These are phyloP conservation scores for Chrysoperla carnea DNA, from an alignment of 1,140 invertebrate species.

Conservation along the genomic window DNA sequence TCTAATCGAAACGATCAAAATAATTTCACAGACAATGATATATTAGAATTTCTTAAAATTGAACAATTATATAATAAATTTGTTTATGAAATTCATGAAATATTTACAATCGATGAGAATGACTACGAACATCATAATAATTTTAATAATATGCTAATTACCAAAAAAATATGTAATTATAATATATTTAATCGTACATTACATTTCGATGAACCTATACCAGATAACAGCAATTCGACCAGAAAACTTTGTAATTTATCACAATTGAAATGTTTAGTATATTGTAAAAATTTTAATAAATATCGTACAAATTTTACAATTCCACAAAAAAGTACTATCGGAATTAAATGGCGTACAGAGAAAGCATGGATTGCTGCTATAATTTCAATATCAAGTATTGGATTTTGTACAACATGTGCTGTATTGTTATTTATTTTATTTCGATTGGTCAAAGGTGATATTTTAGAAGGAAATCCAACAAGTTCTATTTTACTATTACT, in stretches of 20 bases:
- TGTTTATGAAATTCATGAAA: background rate
- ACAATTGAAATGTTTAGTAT: background rate
- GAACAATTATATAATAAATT: background rate
- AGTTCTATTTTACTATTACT: conserved; percentile 18
- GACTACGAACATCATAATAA: background rate
- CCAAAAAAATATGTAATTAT: background rate
- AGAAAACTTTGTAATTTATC: background rate
- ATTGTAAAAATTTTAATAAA: background rate
- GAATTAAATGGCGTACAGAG: too few relatives aligned
- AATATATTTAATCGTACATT: background rate
- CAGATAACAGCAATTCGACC: background rate
- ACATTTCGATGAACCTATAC: background rate
- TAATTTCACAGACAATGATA: background rate
- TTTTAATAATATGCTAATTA: background rate
- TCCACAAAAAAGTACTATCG: background rate
- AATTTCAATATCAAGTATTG: conserved; percentile 20
- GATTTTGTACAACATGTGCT: conserved; percentile 17
- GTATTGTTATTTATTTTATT: conserved; percentile 22
- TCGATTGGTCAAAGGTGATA: conserved; percentile 19
- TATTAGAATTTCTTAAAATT: background rate
- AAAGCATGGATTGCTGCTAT: conserved; percentile 22
- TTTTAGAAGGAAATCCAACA: conserved; percentile 22
- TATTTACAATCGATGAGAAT: background rate
- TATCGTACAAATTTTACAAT: background rate
- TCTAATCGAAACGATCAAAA: background rate